Evolutionary conservation across 2,888 invertebrate species (phyloP), one percentile per base, ranked within the genome.

Genomic region (Torymus aiolomorphi): DNA sequence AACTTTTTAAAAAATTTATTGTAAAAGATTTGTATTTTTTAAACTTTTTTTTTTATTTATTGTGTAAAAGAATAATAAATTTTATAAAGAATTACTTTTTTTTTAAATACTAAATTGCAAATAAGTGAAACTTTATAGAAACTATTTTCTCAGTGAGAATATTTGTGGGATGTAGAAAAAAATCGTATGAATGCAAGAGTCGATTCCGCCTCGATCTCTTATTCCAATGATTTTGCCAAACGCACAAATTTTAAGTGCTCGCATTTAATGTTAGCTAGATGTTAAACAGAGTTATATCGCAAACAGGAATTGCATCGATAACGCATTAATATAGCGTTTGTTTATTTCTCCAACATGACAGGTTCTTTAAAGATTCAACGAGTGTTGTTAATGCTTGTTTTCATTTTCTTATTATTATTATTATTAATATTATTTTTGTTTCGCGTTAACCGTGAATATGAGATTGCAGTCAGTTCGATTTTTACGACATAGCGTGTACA

Each of bases 391-490:
- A 72, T 31, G 49, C 61, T 75, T 65, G 56, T 79, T 72, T 72
- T 65, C 20, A 70, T 66, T 56, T 59, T 76, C 11, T 59, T 67
- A 61, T 70, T 62, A 65, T 24, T 67, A 72, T 67, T 13, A 70
- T 71, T 76, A 69, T 57, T 61, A 71, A 18, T 65, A 70, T 57
- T 76, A 76, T 20, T 42, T 54, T 71, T 24, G 59, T 73, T 73
- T 51, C 16, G 56, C 61, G 59, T 73, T 49, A 56, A 70, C 61
- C 71, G 72, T 57, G 72, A 65, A 74, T 57, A 65, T 76, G 73
- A 79, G 62, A 81, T 74, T 76, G 79, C 61, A 80, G 80, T 81
- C 81, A 80, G 52, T 63, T 80, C 56, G 54, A 67, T 81, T 80
- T 78, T 74, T 78, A 66, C 76, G 66, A 70, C 31, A 70, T 62